These are phyloP conservation scores for Bradypodion ventrale DNA, from an alignment of 2,797 vertebrate genomes.

Conservation along the genomic window DNA sequence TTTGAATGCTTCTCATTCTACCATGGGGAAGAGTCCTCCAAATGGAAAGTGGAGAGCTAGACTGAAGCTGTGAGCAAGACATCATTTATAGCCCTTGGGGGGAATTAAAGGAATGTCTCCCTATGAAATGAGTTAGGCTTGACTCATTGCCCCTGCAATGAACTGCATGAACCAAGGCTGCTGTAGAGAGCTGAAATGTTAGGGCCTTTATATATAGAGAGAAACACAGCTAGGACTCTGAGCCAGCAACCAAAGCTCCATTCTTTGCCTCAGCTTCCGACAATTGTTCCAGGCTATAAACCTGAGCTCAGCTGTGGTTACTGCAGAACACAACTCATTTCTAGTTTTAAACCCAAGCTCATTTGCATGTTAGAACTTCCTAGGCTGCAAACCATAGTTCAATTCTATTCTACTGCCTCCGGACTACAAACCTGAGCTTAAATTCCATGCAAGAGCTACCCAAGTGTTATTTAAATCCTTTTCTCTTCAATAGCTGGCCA, in stretches of 20 bases:
- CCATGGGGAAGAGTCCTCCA: neutral
- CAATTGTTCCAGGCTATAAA: too few relatives aligned
- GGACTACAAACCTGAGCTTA: neutral
- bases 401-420: neutral
- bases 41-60: neutral
- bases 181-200: neutral
- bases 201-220: too few relatives aligned
- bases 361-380: neutral
- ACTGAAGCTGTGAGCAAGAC: neutral
- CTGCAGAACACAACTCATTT: neutral
- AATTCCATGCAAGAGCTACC: too few relatives aligned
- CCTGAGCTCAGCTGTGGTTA: too few relatives aligned
- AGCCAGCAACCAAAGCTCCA: too few relatives aligned
- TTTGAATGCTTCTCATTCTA: fast-evolving
- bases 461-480: neutral
- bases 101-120: neutral
- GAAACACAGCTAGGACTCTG: too few relatives aligned
- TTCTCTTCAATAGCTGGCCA: neutral
- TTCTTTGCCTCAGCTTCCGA: too few relatives aligned
- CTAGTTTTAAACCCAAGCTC: neutral
- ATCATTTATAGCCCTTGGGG: neutral
- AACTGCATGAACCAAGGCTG: too few relatives aligned
- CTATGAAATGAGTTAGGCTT: neutral
- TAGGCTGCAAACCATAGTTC: neutral
- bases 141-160: too few relatives aligned